Percentiles rank a stretch among this genome's conserved stretches.
Conservation (phyloP, 2,113 vertebrate species). For the Pomatostomus ruficeps region DNA sequence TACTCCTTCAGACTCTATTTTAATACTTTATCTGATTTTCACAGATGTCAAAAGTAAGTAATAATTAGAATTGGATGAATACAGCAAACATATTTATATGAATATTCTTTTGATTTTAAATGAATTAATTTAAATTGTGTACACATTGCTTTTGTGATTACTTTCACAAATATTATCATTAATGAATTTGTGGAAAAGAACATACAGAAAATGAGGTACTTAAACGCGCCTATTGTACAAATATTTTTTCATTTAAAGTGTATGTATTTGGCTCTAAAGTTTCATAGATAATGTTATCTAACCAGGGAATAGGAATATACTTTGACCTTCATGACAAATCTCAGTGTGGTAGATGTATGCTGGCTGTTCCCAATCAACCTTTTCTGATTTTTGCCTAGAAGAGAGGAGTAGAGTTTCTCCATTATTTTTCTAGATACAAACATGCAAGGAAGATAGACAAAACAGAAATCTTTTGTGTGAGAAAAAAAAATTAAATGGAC, state of each 20-base stretch:
- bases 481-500: neutral
- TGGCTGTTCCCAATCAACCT: neutral
- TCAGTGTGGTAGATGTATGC: neutral
- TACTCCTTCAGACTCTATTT: neutral
- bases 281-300: neutral
- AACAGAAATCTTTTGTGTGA: neutral
- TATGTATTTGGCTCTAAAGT: neutral
- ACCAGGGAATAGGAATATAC: neutral
- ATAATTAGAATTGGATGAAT: constrained; percentile 1
- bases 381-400: neutral
- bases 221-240: neutral
- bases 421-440: neutral
- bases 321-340: neutral
- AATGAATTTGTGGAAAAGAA: neutral
- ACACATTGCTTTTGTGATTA: neutral
- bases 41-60: constrained; percentile 11
- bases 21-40: neutral
- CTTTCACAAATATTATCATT: constrained; percentile 6
- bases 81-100: neutral
- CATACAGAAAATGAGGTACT: neutral
- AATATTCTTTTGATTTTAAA: constrained; percentile 29
- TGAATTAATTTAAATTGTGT: constrained; percentile 18
- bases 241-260: neutral
- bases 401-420: neutral
- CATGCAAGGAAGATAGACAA: neutral